Evolutionary conservation across 2,797 vertebrate species (phyloP), one percentile per base, ranked within the genome.

Genomic region (Decapterus maruadsi): DNA sequence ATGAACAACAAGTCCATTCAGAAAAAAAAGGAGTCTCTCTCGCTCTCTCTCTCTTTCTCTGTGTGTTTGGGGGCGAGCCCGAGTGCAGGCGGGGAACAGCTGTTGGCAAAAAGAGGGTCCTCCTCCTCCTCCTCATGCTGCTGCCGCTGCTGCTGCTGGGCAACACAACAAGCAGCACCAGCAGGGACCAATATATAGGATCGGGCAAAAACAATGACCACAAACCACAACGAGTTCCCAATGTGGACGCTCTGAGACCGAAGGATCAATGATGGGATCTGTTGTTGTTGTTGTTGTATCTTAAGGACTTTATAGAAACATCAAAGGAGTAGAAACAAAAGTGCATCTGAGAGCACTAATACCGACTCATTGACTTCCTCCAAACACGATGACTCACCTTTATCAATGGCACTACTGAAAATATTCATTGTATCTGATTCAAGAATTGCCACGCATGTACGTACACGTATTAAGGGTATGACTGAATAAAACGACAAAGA

Each of bases 1-100:
- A 93, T 92, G 92, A 91, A 93, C 93, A 92, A 93, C 90, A 91
- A 91, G 90, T 92, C 92, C 90, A 94, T 95, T 94, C 84, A 92
- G 83, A 88, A 84, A 90, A 88, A 82, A 80, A 51, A 63, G 72
- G 66, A 51, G 10, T 67, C 59, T 59, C 51, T 82, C 31, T 34
- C 31, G 4, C 31, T 34, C 26, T 26, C 31, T 34, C 31, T 34
- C 31, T 34, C 26, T 26, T 26, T 26, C 26, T 26, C 26, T 26
- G 1, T 3, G 26, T 26, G 31, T 34, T 83, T 83, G 64, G 77
- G 82, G 76, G 72, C 40, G 75, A 77, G 71, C 42, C 10, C 26
- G 26, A 86, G 83, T 42, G 68, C 89, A 87, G 83, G 82, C 86
- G 64, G 84, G 73, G 78, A 90, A 89, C 92, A 93, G 93, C 92